Base-by-base conservation (phyloP, 2,113 vertebrate species). In the Dasypus novemcinctus region DNA sequence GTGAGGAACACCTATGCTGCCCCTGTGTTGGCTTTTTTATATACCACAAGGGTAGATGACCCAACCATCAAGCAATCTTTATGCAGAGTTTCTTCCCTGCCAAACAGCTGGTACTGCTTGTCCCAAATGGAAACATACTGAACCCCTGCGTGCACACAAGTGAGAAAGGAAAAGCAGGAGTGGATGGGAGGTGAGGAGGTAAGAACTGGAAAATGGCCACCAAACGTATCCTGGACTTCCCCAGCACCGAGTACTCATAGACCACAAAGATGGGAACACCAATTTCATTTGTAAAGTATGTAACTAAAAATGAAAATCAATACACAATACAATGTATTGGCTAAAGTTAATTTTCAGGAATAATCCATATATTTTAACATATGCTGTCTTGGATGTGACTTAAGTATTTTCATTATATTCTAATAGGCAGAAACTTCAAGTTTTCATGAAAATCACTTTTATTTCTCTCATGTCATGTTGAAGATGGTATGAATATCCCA, bases 281-380 rank as follows among this genome's bases (percentile, higher is more conserved):
- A 33, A 54, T 33, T 59, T 38, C 1, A 94, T 61, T 84, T 38
- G 11, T 63, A 33, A 87, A 49, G 1, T 66, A 64, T 41, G 2
- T 43, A 79, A 82, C 69, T 66, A 9, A 76, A 69, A 61, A 49
- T 86, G 4, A 92, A 87, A 74, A 38, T 57, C 6, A 46, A 72
- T 57, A 46, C 23, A 49, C 2, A 76, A n/a, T 29, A 49, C 2
- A 76, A n/a, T 46, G 1, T 71, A 61, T n/a, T 17, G 2, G 61
- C 69, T 90, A 79, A 80, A 72, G 23, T 92, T 61, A 66, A 85
- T 41, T 74, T 91, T 87, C 63, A 69, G 13, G n/a, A 36, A 92
- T 95, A 64, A 63, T 7, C 1, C 23, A 80, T 80, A 2, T 63
- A 41, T 83, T 95, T 83, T 78, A 90, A 80, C 1, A 9, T 88